Evolutionary conservation across 2,888 invertebrate species (phyloP).

Genomic region (Siphonodentalium dalli): DNA sequence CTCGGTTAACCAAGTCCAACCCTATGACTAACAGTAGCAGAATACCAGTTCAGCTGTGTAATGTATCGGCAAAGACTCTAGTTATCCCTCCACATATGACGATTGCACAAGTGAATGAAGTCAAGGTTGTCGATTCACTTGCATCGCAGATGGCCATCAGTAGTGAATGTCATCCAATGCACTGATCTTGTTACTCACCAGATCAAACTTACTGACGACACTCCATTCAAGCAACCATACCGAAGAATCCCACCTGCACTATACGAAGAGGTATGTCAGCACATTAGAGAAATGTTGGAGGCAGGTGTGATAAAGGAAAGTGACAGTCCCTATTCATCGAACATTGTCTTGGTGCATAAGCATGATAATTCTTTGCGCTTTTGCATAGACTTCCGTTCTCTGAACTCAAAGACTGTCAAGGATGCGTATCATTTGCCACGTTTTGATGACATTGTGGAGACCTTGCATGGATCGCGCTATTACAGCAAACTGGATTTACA

Average conservation of each 20-base stretch:
- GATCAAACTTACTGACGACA: slow-evolving; percentile 10
- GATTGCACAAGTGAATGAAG: neutral
- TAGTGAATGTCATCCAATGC: no score
- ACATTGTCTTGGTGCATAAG: slow-evolving; percentile 25
- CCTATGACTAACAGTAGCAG: neutral
- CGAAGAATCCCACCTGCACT: slow-evolving; percentile 22
- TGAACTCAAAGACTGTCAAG: slow-evolving; percentile 20
- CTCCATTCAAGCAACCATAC: slow-evolving; percentile 25
- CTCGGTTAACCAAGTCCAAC: neutral
- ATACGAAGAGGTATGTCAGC: slow-evolving; percentile 21
- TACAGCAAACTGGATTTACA: slow-evolving; percentile 20
- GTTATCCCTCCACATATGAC: neutral
- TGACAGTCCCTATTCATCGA: slow-evolving; percentile 15
- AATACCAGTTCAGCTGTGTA: neutral
- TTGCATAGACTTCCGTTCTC: slow-evolving; percentile 21
- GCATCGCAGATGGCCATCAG: neutral
- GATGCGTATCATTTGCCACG: slow-evolving; percentile 24
- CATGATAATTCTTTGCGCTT: slow-evolving; percentile 23
- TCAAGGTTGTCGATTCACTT: neutral
- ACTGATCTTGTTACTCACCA: no score
- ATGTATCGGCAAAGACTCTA: slow-evolving; percentile 1
- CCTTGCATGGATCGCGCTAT: slow-evolving; percentile 10
- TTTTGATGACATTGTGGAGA: slow-evolving; percentile 21
- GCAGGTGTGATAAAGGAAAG: slow-evolving; percentile 13
- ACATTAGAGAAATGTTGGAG: slow-evolving; percentile 19